A percentile compares a stretch with the other conserved stretches of the same genome.
Evolutionary conservation across 1,140 invertebrate genomes (phyloP).

Genomic region (Dufourea novaeangliae): DNA sequence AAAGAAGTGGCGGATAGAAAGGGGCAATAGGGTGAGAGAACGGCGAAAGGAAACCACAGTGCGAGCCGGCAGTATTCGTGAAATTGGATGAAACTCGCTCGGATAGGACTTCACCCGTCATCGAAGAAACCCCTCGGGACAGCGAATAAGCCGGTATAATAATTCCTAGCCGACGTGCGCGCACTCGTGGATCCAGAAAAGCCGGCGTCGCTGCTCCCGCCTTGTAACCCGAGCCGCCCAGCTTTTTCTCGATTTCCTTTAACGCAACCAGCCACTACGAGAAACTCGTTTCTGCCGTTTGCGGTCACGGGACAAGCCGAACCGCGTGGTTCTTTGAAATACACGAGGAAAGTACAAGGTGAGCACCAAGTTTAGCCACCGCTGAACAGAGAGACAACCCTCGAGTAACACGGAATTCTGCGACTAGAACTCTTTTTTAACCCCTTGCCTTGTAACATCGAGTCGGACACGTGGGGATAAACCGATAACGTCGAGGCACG

Average conservation of each 20-base stretch:
- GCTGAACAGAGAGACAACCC: too few species aligned
- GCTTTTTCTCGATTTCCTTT: slow-evolving; percentile 33
- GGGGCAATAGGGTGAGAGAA: neutral
- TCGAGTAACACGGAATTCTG: too few species aligned
- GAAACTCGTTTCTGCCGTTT: slow-evolving; percentile 3
- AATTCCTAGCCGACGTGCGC: slow-evolving; percentile 22
- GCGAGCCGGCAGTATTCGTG: slow-evolving; percentile 26
- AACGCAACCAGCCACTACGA: neutral
- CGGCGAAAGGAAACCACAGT: slow-evolving; percentile 9
- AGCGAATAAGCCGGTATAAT: slow-evolving; percentile 37
- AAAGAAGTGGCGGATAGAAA: neutral
- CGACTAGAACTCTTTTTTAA: too few species aligned
- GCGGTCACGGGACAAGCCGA: neutral
- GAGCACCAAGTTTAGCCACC: too few species aligned
- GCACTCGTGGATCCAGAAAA: slow-evolving; percentile 18
- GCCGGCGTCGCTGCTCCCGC: slow-evolving; percentile 3
- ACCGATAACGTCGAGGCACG: too few species aligned
- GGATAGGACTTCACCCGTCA: slow-evolving; percentile 51
- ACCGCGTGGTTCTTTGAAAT: too few species aligned
- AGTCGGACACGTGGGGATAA: too few species aligned
- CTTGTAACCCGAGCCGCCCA: slow-evolving; percentile 24
- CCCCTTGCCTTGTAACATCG: too few species aligned
- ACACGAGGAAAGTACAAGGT: too few species aligned
- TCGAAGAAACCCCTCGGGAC: slow-evolving; percentile 46
- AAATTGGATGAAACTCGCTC: slow-evolving; percentile 51